Evolutionary conservation across 2,113 vertebrate species (phyloP).

Genomic region (Desmodus rotundus): DNA sequence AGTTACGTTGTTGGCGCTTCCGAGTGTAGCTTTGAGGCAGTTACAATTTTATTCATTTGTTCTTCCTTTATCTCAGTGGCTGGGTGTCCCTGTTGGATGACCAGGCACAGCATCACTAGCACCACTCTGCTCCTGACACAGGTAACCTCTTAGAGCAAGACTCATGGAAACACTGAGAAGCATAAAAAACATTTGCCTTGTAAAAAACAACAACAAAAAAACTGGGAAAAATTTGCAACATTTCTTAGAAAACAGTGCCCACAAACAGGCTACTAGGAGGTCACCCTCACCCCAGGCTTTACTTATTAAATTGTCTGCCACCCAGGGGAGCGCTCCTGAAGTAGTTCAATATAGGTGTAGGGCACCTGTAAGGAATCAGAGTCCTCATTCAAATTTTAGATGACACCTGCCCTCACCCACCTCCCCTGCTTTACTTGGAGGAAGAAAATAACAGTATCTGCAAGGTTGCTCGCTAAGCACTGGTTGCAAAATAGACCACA

Average conservation of each 20-base stretch:
- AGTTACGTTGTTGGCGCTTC: background rate
- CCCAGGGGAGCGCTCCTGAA: rapidly evolving
- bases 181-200: background rate
- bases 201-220: background rate
- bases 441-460: background rate
- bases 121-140: too few species aligned
- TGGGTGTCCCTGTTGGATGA: background rate
- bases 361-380: background rate
- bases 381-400: background rate
- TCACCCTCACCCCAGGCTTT: background rate
- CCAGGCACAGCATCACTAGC: background rate
- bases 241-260: background rate
- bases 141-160: background rate
- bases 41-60: background rate
- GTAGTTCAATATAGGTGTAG: background rate
- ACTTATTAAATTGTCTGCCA: background rate
- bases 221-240: background rate
- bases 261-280: background rate
- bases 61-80: background rate
- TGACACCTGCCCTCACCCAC: background rate
- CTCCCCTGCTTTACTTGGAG: background rate
- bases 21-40: background rate
- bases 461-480: background rate
- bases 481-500: background rate
- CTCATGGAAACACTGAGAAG: background rate